Conservation (phyloP, 2,797 vertebrate species). For the Sandelia bainsii region DNA sequence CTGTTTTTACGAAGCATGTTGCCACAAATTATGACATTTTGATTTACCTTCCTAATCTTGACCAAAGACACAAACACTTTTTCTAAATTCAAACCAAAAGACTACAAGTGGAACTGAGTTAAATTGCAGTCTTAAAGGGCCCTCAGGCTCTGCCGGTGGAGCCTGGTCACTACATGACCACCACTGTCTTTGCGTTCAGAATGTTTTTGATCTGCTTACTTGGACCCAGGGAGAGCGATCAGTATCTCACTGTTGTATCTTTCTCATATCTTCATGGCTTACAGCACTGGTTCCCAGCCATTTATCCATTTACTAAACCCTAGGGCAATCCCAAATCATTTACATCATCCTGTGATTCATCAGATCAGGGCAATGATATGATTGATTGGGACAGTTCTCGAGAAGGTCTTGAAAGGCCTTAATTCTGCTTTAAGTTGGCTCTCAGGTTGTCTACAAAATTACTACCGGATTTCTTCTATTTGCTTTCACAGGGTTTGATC, state of each 20-base stretch:
- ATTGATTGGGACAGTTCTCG: conserved; percentile 50
- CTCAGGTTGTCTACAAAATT: conserved; percentile 62
- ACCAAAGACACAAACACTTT: no score
- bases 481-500: conserved; percentile 20
- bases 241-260: conserved; percentile 65
- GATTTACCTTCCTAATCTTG: not conserved
- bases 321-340: conserved; percentile 55
- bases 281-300: conserved; percentile 64
- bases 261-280: conserved; percentile 56
- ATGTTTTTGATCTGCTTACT: conserved; percentile 69
- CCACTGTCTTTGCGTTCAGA: conserved; percentile 55
- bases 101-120: conserved; percentile 27
- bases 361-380: conserved; percentile 53
- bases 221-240: conserved; percentile 53
- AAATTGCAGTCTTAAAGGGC: conserved; percentile 16
- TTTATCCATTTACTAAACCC: conserved; percentile 52
- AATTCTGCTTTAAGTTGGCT: conserved; percentile 49
- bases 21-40: not conserved
- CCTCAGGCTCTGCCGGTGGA: conserved; percentile 44
- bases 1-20: not conserved
- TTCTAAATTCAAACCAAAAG: conserved; percentile 14
- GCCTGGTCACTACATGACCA: conserved; percentile 55
- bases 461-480: conserved; percentile 4
- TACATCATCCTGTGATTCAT: conserved; percentile 57
- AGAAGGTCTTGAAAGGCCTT: conserved; percentile 31